phyloP scores from a whole-genome alignment of 1,140 invertebrate species.

The Popillia japonica region DNA sequence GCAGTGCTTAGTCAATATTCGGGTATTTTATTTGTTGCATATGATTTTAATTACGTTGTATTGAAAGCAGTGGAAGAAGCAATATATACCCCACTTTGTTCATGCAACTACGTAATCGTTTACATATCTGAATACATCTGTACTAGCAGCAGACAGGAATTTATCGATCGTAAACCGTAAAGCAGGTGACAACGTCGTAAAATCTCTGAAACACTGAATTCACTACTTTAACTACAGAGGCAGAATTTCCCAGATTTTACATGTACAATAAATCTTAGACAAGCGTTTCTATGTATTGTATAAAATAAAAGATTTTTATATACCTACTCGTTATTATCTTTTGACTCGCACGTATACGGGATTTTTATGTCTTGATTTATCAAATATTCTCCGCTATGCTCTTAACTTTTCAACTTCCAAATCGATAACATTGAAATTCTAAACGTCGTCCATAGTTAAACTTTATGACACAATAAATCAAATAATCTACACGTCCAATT shows the following conservation, averaged over 20 bases:
- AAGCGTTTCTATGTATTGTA: not conserved
- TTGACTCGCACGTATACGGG: slow-evolving; percentile 10
- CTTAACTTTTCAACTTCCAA: not conserved
- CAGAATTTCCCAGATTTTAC: not conserved
- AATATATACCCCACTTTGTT: too few species aligned
- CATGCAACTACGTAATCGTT: too few species aligned
- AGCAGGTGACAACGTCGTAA: not conserved
- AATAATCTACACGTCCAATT: slow-evolving; percentile 30
- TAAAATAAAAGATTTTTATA: slow-evolving; percentile 24
- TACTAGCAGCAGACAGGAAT: not conserved
- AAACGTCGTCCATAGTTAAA: not conserved
- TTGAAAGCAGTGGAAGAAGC: too few species aligned
- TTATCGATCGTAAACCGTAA: not conserved
- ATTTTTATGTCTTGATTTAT: slow-evolving; percentile 30
- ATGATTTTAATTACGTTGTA: too few species aligned
- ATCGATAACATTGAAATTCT: slow-evolving; percentile 8
- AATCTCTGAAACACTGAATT: not conserved
- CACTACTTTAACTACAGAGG: not conserved
- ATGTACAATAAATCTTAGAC: not conserved
- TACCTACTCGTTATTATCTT: not conserved
- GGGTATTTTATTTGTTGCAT: too few species aligned
- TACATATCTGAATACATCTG: too few species aligned
- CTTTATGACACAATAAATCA: slow-evolving; percentile 25
- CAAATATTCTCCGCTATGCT: not conserved
- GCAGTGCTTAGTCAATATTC: too few species aligned